phyloP scores from a whole-genome alignment of 2,113 vertebrate species.

The Saccopteryx leptura region DNA sequence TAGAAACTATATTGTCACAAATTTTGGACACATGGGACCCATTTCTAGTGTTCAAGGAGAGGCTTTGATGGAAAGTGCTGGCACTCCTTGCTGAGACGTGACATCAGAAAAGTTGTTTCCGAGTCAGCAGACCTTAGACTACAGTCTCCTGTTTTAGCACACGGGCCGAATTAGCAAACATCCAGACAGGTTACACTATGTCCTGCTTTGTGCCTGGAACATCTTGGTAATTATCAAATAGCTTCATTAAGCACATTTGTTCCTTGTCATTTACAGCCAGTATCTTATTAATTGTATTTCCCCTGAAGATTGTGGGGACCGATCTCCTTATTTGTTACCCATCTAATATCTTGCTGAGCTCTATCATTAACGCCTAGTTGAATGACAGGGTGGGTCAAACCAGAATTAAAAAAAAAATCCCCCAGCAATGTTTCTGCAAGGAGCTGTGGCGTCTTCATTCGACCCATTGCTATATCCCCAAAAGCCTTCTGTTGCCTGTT shows the following conservation, averaged over 20 bases:
- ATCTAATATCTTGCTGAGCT: conserved; percentile 74
- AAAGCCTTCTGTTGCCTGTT: not conserved
- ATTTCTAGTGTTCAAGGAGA: not conserved
- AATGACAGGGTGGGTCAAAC: not conserved
- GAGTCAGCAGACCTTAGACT: not conserved
- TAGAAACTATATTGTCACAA: not conserved
- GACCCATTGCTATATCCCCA: not conserved
- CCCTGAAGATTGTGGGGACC: conserved; percentile 54
- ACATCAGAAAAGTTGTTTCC: not conserved
- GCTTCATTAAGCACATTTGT: conserved; percentile 22
- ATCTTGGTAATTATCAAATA: conserved; percentile 62
- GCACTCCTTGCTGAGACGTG: not conserved
- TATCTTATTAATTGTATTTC: conserved; percentile 57
- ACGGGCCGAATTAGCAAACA: not conserved
- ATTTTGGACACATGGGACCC: not conserved
- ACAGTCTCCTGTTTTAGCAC: not conserved
- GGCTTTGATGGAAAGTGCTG: not conserved
- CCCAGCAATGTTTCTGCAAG: not conserved
- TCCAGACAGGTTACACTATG: not conserved
- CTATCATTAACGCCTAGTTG: conserved; percentile 52
- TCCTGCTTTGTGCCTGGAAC: conserved; percentile 23
- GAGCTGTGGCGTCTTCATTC: not conserved
- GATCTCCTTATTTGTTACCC: conserved; percentile 76
- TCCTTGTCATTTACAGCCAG: conserved; percentile 29
- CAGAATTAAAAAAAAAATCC: not conserved